Evolutionary conservation across 1,140 invertebrate genomes (phyloP).

Genomic region (Papilio polyxenes): DNA sequence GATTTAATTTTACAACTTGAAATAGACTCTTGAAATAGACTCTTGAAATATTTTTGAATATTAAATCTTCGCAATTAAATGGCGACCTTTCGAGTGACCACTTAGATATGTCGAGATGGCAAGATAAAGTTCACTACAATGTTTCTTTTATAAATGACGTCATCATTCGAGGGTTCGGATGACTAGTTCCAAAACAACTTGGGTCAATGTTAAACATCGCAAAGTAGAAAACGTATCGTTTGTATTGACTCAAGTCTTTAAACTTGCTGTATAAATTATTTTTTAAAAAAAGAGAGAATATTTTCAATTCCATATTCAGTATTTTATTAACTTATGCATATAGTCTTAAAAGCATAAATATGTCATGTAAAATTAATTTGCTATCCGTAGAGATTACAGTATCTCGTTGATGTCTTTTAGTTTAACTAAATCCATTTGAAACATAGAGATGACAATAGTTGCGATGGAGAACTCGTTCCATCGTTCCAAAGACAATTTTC

Average conservation of each 20-base stretch:
- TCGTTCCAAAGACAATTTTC: too few relatives aligned
- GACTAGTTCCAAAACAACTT: not conserved
- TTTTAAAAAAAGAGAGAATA: too few relatives aligned
- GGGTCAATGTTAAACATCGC: not conserved
- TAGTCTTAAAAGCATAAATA: too few relatives aligned
- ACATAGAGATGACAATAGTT: not conserved
- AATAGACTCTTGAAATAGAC: too few relatives aligned
- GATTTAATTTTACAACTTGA: not conserved
- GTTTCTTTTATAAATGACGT: not conserved
- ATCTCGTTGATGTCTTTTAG: conserved; percentile 17
- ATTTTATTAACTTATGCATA: too few relatives aligned
- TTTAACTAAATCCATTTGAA: too few relatives aligned
- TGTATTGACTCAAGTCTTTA: too few relatives aligned
- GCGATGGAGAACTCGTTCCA: too few relatives aligned
- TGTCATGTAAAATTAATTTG: too few relatives aligned
- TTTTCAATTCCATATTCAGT: too few relatives aligned
- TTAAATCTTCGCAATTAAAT: not conserved
- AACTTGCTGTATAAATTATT: too few relatives aligned
- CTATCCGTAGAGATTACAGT: not conserved
- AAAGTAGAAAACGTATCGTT: not conserved
- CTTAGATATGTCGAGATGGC: not conserved
- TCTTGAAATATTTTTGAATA: conserved; percentile 1
- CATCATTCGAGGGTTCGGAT: not conserved
- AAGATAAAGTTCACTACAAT: not conserved
- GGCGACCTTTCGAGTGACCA: conserved; percentile 9